Evolutionary conservation across 2,888 invertebrate genomes (phyloP), one percentile per base, ranked within the genome.

Genomic region (Dryococelus australis): DNA sequence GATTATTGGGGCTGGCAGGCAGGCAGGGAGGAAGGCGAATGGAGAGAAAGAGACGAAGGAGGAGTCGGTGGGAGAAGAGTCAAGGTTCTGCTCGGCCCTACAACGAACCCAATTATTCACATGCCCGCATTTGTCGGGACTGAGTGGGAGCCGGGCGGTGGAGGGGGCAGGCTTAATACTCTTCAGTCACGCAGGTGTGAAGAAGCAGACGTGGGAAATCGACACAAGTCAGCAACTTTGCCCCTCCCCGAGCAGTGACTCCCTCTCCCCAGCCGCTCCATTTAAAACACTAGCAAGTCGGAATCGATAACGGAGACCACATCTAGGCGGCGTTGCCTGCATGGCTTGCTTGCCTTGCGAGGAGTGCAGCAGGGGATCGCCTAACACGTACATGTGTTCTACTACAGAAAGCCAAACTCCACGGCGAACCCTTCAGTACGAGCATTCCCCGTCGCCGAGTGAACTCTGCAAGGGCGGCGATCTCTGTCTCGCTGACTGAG

Each of bases 151-250:
- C 13, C 83, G 24, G 86, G 43, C 6, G 47, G 86, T 20, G n/a
- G 86, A 84, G 53, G 87, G 78, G 80, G 27, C 28, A 51, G 47
- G 86, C 87, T 86, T 88, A 88, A 88, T 88, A 87, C 88, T 86
- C 86, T 81, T 84, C 26, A 86, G 88, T 86, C 88, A 88, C 88
- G 88, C 88, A 88, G 87, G 87, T 87, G 88, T 85, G 79, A 83
- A 43, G 87, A 51, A 35, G 86, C 85, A 86, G 88, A 87, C 88
- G 88, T 88, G 88, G 88, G 88, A 88, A 88, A 88, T 88, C 87
- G 85, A 87, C 88, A 86, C 80, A 86, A 85, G 86, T 86, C 86
- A 81, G 81, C 86, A 86, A 83, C 24, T 51, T 85, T 51, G 43
- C 85, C 43, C 85, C 28, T n/a, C 20, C 51, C 43, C 84, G 0